Evolutionary conservation across 1,140 invertebrate species (phyloP).

Genomic region (Camponotus pennsylvanicus): DNA sequence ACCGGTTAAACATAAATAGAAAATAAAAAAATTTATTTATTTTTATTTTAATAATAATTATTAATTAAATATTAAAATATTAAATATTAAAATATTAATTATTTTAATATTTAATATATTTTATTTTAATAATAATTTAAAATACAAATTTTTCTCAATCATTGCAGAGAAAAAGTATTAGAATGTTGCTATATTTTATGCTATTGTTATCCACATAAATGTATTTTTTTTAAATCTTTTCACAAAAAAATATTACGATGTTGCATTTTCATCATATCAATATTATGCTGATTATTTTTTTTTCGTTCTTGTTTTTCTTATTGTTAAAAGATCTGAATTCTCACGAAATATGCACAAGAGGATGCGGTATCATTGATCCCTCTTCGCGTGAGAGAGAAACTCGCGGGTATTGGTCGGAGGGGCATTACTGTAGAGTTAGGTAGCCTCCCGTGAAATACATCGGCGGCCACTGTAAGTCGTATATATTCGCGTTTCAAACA

Average conservation of each 20-base stretch:
- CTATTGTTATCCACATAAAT: too few species aligned
- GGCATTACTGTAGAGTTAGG: constrained; percentile 10
- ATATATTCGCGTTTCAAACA: constrained; percentile 68
- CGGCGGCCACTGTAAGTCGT: constrained; percentile 41
- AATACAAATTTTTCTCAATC: too few species aligned
- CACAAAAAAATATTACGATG: background rate
- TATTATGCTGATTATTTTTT: too few species aligned
- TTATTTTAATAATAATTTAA: too few species aligned
- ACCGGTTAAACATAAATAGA: background rate
- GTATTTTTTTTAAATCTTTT: too few species aligned
- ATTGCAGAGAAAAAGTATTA: too few species aligned
- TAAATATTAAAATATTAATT: too few species aligned
- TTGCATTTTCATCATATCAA: background rate
- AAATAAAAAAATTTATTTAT: background rate
- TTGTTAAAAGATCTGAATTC: background rate
- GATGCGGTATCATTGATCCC: background rate
- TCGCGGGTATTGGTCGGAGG: constrained; percentile 17
- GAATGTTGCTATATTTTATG: too few species aligned
- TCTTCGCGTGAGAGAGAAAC: constrained; percentile 13
- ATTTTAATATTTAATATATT: too few species aligned
- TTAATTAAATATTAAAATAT: too few species aligned
- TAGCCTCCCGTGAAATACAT: constrained; percentile 63
- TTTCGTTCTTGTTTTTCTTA: background rate
- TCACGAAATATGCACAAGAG: background rate
- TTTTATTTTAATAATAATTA: background rate